Base-by-base conservation (phyloP, 2,888 invertebrate species). In the Exocentrus adspersus region DNA sequence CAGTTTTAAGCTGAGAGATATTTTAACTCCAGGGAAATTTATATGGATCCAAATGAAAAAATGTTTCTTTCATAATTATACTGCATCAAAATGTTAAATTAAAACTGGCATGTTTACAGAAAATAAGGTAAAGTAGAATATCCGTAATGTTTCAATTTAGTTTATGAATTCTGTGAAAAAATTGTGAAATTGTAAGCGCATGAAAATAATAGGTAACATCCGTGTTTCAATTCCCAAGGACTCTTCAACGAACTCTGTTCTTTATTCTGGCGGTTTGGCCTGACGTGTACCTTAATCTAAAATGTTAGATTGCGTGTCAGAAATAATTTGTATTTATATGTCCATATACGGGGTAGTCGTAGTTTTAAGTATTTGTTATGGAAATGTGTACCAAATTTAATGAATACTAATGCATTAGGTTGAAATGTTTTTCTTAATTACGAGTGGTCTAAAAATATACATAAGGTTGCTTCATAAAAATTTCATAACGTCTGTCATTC, bases 1-100 rank as follows among this genome's bases (percentile, higher is more conserved):
- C 59, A 65, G 61, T 65, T 65, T 64, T 64, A 61, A 64, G 56
- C 60, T 61, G 50, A 28, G 37, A 30, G 50, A 64, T 67, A 64
- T 58, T 67, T 64, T 67, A 64, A 63, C 60, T 51, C 60, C 63
- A 12, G 41, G 51, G 37, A 32, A 37, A 51, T 19, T 51, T 19
- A 51, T 51, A 37, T 24, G n/a, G 19, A 17, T 21, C 17, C n/a
- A 51, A 51, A 51, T 51, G 32, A 51, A 32, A 51, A 51, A 51
- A 51, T 51, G 37, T 37, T 37, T 20, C 51, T 7, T 12, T 9
- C 32, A 37, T 5, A 37, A 37, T 17, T 20, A 17, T 20, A 12
- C 19, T 19, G 30, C 20, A 37, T 32, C 19, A 17, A 51, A 51
- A 51, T 20, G 51, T 20, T 32, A 20, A 20, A 51, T 51, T 32